A percentile compares a stretch with the other conserved stretches of the same genome.
These are phyloP conservation scores for Trachelus tabidus DNA, from an alignment of 2,888 invertebrate species.

Conservation along the genomic window DNA sequence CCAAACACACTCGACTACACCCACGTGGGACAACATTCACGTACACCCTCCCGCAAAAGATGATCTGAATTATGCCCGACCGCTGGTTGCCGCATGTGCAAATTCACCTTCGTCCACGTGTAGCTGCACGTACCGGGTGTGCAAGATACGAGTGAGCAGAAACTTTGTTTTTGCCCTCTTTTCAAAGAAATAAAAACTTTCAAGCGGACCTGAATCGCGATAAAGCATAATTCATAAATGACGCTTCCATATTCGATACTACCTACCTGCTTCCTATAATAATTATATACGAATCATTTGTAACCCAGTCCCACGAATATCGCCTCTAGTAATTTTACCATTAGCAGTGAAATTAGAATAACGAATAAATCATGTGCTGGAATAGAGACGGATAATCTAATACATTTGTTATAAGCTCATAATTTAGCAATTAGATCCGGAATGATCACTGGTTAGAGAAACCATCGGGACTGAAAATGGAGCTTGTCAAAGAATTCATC, in stretches of 20 bases:
- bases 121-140: conserved; percentile 25
- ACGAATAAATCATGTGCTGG: not conserved
- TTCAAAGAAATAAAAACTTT: not conserved
- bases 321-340: not conserved
- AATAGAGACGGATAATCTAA: not conserved
- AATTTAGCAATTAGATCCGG: not conserved
- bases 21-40: conserved; percentile 25
- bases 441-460: not conserved
- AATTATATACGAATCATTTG: not conserved
- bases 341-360: not conserved
- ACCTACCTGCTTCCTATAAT: not conserved
- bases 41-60: conserved; percentile 36
- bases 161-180: not conserved
- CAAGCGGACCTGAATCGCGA: not conserved
- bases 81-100: conserved; percentile 50
- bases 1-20: conserved; percentile 35
- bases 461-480: not conserved
- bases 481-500: not conserved
- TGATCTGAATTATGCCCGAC: conserved; percentile 52
- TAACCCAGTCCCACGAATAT: not conserved
- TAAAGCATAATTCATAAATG: not conserved
- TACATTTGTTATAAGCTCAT: not conserved
- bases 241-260: not conserved
- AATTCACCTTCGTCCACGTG: conserved; percentile 44
- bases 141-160: conserved; percentile 5